These are phyloP conservation scores for Mycteria americana DNA, from an alignment of 2,797 vertebrate genomes.

Conservation along the genomic window DNA sequence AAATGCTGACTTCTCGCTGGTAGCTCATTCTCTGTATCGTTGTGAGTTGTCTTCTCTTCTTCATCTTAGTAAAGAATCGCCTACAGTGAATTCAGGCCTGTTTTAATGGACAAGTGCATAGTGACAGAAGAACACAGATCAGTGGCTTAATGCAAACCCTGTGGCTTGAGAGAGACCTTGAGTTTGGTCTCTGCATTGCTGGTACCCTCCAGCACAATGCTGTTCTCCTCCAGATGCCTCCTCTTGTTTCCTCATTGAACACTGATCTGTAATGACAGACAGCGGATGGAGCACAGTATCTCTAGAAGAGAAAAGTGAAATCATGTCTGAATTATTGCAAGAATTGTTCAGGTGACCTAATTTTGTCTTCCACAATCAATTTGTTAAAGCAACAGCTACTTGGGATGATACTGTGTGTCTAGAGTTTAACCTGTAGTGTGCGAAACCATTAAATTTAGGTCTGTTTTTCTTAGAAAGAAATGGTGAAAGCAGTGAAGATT, in stretches of 20 bases:
- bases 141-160: slow-evolving; percentile 19
- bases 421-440: background rate
- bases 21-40: background rate
- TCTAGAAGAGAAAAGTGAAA: background rate
- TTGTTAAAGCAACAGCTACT: background rate
- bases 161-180: background rate
- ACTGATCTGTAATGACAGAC: background rate
- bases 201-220: slow-evolving; percentile 11
- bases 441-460: no score
- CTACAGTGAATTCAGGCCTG: background rate
- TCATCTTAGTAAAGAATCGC: background rate
- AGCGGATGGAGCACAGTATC: background rate
- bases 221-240: slow-evolving; percentile 15
- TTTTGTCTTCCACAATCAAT: background rate
- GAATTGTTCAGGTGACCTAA: background rate
- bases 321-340: background rate
- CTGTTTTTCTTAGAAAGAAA: background rate
- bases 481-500: background rate
- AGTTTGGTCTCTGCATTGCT: background rate
- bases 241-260: background rate
- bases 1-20: background rate
- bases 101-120: background rate
- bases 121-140: slow-evolving; percentile 23
- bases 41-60: background rate
- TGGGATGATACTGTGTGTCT: background rate